These are phyloP conservation scores for Platysteira castanea DNA, from an alignment of 2,113 vertebrate genomes.

Conservation along the genomic window DNA sequence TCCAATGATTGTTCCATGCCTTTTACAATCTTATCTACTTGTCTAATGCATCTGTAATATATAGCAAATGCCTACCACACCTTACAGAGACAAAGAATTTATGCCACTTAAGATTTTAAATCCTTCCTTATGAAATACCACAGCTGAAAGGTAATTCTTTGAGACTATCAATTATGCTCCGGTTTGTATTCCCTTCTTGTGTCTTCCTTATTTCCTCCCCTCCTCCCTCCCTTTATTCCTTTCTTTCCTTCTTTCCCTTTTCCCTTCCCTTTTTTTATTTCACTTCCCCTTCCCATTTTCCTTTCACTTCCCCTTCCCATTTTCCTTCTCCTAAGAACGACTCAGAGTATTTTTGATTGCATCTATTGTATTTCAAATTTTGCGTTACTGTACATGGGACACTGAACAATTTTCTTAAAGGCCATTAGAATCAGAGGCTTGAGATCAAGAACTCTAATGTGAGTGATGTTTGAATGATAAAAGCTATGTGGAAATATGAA, in stretches of 20 bases:
- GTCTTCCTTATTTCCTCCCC: neutral
- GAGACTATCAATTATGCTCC: neutral
- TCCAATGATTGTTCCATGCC: slow-evolving; percentile 1
- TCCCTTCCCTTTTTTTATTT: fast-evolving
- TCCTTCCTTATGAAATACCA: neutral
- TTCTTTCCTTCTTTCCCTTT: too few species aligned
- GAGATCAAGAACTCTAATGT: neutral
- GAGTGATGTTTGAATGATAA: neutral
- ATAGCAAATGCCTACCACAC: neutral
- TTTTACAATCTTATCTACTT: slow-evolving; percentile 43
- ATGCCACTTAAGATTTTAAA: neutral
- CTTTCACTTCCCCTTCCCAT: neutral
- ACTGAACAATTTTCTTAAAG: neutral
- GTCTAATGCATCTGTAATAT: slow-evolving; percentile 49
- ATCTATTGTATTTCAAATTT: neutral
- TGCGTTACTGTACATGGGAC: neutral
- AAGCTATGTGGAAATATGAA: neutral
- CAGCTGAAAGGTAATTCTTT: neutral
- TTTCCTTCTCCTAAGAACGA: neutral
- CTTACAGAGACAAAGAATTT: neutral
- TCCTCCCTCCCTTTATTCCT: neutral
- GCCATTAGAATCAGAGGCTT: neutral
- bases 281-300: fast-evolving
- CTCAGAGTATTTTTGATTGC: neutral
- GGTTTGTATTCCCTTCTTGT: neutral